Evolutionary conservation across 2,113 vertebrate genomes (phyloP), one percentile per base, ranked within the genome.

Genomic region (Pyrgilauda ruficollis): DNA sequence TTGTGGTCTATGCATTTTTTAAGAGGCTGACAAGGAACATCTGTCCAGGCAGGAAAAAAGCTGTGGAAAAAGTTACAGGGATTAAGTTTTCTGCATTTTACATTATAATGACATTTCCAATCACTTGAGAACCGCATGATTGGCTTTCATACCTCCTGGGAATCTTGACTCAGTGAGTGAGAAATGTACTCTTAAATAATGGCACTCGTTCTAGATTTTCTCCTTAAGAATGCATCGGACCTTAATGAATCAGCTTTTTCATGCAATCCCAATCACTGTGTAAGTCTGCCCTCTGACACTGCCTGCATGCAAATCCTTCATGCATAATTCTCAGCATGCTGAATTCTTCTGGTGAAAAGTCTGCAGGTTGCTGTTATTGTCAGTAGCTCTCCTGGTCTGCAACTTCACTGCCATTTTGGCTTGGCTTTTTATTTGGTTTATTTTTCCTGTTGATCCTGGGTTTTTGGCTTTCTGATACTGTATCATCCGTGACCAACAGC

Each of bases 21-120:
- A 89, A 95, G 67, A 85, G 70, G 19, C 43, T 95, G 87, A 94
- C 78, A 90, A 89, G 70, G 74, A 94, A 87, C 89, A 91, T 93
- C 78, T 93, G 61, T 95, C 91, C 81, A 85, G 70, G 35, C 62
- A 85, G 67, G 58, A 39, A 62, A 82, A 91, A 90, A 74, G 47
- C 68, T 59, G 64, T 91, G 84, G 76, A 86, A 90, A 90, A 96
- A 94, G 56, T 90, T 70, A 82, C 13, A 18, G 56, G 80, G 80
- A 93, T 90, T 91, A 93, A 77, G 87, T 95, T 94, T 95, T 93
- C 73, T 95, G 84, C 91, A 77, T 92, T 96, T 96, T 81, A 90
- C 86, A 81, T 92, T 94, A 59, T 84, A 96, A 95, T 84, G 83
- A 91, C 76, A 81, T 92, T 93, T 93, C 86, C 83, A 93, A 86